phyloP scores from a whole-genome alignment of 1,140 invertebrate genomes.

The Heterodera schachtii region DNA sequence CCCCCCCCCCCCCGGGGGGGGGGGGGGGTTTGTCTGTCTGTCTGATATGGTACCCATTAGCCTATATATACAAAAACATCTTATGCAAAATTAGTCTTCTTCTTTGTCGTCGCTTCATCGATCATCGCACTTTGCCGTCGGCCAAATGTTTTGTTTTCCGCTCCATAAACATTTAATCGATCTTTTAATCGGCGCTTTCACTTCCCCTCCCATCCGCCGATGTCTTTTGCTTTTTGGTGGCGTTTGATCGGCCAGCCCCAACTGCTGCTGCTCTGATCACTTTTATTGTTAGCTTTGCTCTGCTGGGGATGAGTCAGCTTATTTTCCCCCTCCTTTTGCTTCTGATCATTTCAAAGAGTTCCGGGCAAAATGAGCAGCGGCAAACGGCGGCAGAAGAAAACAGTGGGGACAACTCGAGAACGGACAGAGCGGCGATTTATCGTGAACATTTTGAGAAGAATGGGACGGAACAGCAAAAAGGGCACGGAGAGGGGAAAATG shows the following conservation, averaged over 20 bases:
- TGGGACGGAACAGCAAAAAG: neutral
- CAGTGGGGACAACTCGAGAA: neutral
- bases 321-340: neutral
- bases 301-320: neutral
- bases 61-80: too few relatives aligned
- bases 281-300: neutral
- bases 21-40: too few relatives aligned
- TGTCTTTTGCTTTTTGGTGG: neutral
- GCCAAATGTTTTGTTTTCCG: neutral
- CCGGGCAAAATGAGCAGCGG: neutral
- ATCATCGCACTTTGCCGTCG: neutral
- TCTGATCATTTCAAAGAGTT: slow-evolving; percentile 1
- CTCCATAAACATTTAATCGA: neutral
- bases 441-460: slow-evolving; percentile 26
- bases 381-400: neutral
- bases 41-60: too few relatives aligned
- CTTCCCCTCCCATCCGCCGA: neutral
- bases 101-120: too few relatives aligned
- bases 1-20: too few relatives aligned
- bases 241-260: neutral
- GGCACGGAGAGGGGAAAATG: too few relatives aligned
- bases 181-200: neutral
- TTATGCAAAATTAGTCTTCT: too few relatives aligned
- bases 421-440: neutral
- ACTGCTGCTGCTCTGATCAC: too few relatives aligned